These are phyloP conservation scores for Euura lappo DNA, from an alignment of 1,140 invertebrate species.

Conservation along the genomic window DNA sequence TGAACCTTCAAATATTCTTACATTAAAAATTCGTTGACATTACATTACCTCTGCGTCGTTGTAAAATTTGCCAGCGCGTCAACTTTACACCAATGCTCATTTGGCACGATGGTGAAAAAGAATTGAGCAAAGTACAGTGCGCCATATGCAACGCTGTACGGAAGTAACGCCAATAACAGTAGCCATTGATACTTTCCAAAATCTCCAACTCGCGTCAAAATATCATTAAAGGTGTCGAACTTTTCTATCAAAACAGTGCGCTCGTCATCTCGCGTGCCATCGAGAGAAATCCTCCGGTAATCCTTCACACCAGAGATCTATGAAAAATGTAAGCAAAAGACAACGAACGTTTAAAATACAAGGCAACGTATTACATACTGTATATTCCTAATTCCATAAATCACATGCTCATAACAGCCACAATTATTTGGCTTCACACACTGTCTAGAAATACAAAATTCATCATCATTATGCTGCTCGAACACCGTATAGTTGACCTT, in stretches of 20 bases:
- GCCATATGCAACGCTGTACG: conserved; percentile 49
- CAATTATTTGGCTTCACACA: too few relatives aligned
- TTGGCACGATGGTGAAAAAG: conserved; percentile 55
- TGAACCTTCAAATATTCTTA: neutral
- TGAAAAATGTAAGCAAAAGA: too few relatives aligned
- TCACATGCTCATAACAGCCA: too few relatives aligned
- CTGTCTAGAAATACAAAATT: too few relatives aligned
- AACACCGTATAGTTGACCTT: too few relatives aligned
- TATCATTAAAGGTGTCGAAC: conserved; percentile 59
- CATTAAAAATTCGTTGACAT: neutral
- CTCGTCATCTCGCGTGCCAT: conserved; percentile 34
- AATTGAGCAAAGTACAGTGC: conserved; percentile 58
- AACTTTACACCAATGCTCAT: conserved; percentile 57
- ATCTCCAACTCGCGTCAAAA: conserved; percentile 60
- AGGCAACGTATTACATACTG: too few relatives aligned
- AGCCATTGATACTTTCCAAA: conserved; percentile 63
- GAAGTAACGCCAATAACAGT: conserved; percentile 54
- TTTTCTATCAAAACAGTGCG: conserved; percentile 43
- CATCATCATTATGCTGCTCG: too few relatives aligned
- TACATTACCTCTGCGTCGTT: conserved; percentile 40
- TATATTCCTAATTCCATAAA: too few relatives aligned
- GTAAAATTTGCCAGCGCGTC: conserved; percentile 44
- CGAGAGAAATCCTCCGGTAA: conserved; percentile 11
- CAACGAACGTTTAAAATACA: too few relatives aligned
- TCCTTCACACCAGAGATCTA: too few relatives aligned